These are phyloP conservation scores for Platycnemis pennipes DNA, from an alignment of 2,888 invertebrate genomes.

Conservation along the genomic window DNA sequence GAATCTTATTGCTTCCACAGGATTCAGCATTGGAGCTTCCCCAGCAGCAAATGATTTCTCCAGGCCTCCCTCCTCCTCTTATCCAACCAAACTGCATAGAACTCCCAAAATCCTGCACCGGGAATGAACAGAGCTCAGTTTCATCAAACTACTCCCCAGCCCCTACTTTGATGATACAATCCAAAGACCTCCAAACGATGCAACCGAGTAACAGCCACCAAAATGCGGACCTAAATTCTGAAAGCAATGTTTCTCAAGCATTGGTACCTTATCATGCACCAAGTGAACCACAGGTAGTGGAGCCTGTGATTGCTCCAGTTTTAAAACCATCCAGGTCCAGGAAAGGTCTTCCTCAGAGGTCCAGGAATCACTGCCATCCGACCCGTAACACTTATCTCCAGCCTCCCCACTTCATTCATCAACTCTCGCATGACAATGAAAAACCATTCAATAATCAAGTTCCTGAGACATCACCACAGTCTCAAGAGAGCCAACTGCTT, in stretches of 20 bases:
- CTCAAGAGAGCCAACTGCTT: neutral
- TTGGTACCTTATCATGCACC: neutral
- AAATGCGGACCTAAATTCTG: neutral
- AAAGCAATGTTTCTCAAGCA: neutral
- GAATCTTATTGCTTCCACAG: slow-evolving; percentile 15
- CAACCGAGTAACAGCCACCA: neutral
- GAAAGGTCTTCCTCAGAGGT: neutral
- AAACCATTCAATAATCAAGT: neutral
- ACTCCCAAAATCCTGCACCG: neutral
- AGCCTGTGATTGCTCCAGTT: neutral
- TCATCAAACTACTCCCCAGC: neutral
- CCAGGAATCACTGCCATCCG: neutral
- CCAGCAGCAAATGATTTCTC: neutral
- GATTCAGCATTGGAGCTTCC: neutral
- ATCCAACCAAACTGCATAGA: neutral
- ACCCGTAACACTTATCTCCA: neutral
- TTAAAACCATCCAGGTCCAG: neutral
- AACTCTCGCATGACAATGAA: neutral
- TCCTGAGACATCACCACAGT: neutral
- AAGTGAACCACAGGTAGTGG: neutral
- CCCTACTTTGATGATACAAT: neutral
- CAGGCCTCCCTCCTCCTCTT: neutral
- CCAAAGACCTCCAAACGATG: neutral
- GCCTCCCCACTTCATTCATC: neutral
- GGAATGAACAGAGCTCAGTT: neutral